Base-by-base conservation (phyloP, 1,140 invertebrate species). In the Orchesella cincta region DNA sequence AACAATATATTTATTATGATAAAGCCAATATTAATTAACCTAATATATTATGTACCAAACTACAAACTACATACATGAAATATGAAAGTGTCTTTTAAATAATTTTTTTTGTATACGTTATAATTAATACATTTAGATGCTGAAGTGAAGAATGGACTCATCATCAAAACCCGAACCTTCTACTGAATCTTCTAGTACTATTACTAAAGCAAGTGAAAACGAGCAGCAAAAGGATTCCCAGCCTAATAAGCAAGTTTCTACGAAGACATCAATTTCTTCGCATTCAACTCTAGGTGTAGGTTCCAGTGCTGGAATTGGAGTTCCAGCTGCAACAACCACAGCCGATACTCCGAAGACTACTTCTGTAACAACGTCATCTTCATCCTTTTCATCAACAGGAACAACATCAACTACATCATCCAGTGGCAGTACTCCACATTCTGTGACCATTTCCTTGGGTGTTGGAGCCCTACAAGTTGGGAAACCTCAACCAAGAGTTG, bases 91-190 rank as follows among this genome's bases (percentile, higher is more conserved):
- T 46, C 5, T 46, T 46, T 46, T 46, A 46, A 5, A 46, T 46
- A 46, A 46, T 46, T 46, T 8, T 46, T 46, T 46, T 46, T 46
- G 5, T 46, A 8, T 46, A 57, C 8, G 23, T 26, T n/a, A 12
- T 57, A 26, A 57, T 14, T 57, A 14, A 14, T 3, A 14, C 5
- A 57, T 67, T 8, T 23, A 67, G 62, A 67, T 67, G 62, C 62
- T 67, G 62, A 67, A 67, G 62, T 67, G 62, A 67, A 67, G 62
- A 67, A 67, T 67, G 62, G 62, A 67, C 62, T 67, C 62, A 31
- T 31, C 62, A 67, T 67, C 62, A 31, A 67, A 67, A 67, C 62
- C 62, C 62, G 62, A 67, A 67, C 26, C 62, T 67, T 67, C 62
- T 33, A 33, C 62, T 18, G 62, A 67, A 67, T 67, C 62, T 67